A percentile compares a stretch with the other conserved stretches of the same genome.
These are phyloP conservation scores for Dascillus cervinus DNA, from an alignment of 2,888 invertebrate genomes.

Conservation along the genomic window DNA sequence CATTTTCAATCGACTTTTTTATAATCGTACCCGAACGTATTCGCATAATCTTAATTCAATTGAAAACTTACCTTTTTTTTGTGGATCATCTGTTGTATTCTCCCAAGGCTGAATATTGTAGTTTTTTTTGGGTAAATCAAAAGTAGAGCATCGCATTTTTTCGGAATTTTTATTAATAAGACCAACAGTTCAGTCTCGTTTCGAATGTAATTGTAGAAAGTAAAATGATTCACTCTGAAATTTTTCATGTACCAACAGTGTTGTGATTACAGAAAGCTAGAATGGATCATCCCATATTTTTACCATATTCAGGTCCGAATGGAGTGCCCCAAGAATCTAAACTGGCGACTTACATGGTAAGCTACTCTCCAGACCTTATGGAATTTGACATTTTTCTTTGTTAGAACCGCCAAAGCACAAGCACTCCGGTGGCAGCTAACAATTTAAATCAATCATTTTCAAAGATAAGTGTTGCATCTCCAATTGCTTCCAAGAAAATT, in stretches of 20 bases:
- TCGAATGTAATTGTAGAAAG: no score
- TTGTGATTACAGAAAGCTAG: no score
- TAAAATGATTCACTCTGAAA: no score
- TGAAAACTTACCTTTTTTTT: slow-evolving; percentile 11
- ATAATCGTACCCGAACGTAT: background rate
- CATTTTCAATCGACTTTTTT: background rate
- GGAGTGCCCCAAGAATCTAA: slow-evolving; percentile 80
- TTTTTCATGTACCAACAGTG: no score
- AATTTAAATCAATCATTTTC: slow-evolving; percentile 32
- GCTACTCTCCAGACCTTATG: no score
- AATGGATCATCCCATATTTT: slow-evolving; percentile 76
- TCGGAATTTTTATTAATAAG: no score
- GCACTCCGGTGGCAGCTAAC: slow-evolving; percentile 29
- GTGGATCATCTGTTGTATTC: slow-evolving; percentile 15
- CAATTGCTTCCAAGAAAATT: slow-evolving; percentile 43
- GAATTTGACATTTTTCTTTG: slow-evolving; percentile 15
- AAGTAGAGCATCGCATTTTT: no score
- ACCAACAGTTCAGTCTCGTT: no score
- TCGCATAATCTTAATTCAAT: slow-evolving; percentile 1
- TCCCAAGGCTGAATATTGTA: slow-evolving; percentile 8
- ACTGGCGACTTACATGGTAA: slow-evolving; percentile 77
- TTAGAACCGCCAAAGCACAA: slow-evolving; percentile 31
- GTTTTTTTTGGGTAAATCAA: background rate
- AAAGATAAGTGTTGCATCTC: slow-evolving; percentile 31
- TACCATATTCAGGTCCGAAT: slow-evolving; percentile 58